A percentile compares a stretch with the other conserved stretches of the same genome.
These are phyloP conservation scores for Orius insidiosus DNA, from an alignment of 1,140 invertebrate species.

Conservation along the genomic window DNA sequence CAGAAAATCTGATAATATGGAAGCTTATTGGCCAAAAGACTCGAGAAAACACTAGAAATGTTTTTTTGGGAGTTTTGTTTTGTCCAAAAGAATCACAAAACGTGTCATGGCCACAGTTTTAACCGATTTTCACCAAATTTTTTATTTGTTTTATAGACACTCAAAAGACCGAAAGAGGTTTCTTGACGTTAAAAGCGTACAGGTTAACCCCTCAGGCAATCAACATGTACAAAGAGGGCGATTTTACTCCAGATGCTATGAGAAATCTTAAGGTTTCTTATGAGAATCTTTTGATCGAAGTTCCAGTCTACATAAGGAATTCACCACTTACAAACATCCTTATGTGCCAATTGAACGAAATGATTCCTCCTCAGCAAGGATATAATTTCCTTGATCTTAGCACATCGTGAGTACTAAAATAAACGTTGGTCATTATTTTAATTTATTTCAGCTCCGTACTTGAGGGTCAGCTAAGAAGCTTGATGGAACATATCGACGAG, in stretches of 20 bases:
- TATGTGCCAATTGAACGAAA: no score
- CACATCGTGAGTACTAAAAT: no score
- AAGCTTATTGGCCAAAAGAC: no score
- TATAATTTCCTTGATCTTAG: no score
- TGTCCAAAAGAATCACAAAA: no score
- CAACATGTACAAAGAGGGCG: slow-evolving; percentile 83
- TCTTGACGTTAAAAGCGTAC: slow-evolving; percentile 88
- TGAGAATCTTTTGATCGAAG: slow-evolving; percentile 85
- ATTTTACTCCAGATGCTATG: slow-evolving; percentile 92
- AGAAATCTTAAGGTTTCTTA: slow-evolving; percentile 88
- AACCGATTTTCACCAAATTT: no score
- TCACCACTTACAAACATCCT: slow-evolving; percentile 88
- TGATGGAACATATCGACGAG: slow-evolving; percentile 95
- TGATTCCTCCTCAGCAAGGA: no score
- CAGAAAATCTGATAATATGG: no score
- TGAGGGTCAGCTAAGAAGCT: slow-evolving; percentile 80
- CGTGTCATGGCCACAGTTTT: no score
- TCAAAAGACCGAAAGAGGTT: slow-evolving; percentile 89
- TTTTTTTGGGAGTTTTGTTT: no score
- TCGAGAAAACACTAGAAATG: no score
- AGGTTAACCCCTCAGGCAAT: slow-evolving; percentile 85
- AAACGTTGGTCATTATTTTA: slow-evolving; percentile 77
- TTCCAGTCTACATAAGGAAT: slow-evolving; percentile 89
- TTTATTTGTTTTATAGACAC: no score
- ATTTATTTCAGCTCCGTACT: slow-evolving; percentile 77